Conservation (phyloP, 2,888 invertebrate genomes). For the Alentia gelatinosa region DNA sequence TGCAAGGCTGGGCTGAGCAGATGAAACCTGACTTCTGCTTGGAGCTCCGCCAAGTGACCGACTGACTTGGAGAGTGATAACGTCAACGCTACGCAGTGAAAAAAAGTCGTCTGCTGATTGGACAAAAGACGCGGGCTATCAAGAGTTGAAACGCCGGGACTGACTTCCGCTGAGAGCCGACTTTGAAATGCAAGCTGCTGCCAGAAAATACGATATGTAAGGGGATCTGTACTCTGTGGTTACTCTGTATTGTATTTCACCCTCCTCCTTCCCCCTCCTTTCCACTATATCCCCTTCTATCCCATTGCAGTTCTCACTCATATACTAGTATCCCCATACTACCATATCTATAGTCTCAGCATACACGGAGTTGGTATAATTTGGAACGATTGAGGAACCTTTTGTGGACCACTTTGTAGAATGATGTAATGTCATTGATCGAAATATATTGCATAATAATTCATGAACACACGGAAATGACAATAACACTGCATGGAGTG, state of each 20-base stretch:
- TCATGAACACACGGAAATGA: too few species aligned
- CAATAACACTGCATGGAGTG: too few species aligned
- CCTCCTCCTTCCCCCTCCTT: not conserved
- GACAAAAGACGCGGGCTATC: not conserved
- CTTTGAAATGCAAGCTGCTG: not conserved
- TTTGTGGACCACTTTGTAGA: too few species aligned
- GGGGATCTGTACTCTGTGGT: not conserved
- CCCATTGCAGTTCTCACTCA: too few species aligned
- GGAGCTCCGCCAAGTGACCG: not conserved
- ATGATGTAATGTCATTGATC: too few species aligned
- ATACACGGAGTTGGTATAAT: too few species aligned
- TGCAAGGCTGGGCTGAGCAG: not conserved
- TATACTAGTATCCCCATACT: too few species aligned
- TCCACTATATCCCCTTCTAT: too few species aligned
- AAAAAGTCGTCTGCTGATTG: not conserved
- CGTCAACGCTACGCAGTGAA: not conserved
- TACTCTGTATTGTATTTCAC: not conserved
- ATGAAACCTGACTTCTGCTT: not conserved
- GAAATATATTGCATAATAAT: too few species aligned
- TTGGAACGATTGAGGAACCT: too few species aligned
- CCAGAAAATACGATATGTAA: not conserved
- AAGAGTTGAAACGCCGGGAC: not conserved
- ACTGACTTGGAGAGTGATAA: not conserved
- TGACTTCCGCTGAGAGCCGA: not conserved
- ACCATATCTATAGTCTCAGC: too few species aligned